These are phyloP conservation scores for Hypomecis atomaria DNA, from an alignment of 2,888 invertebrate species.

Conservation along the genomic window DNA sequence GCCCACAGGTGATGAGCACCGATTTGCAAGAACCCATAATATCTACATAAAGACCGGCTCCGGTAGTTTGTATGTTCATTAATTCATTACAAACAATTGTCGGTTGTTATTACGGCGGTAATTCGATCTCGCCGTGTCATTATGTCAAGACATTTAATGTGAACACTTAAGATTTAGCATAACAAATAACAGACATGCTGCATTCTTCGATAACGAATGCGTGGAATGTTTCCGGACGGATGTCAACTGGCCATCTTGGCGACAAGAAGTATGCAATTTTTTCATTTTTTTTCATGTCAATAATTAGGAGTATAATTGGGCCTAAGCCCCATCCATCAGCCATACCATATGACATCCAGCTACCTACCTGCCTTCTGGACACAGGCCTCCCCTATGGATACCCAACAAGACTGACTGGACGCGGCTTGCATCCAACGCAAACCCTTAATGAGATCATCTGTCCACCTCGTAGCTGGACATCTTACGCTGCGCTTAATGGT, in stretches of 20 bases:
- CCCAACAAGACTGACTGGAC: no score
- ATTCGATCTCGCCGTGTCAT: constrained; percentile 71
- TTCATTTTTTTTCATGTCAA: no score
- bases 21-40: constrained; percentile 49
- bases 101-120: constrained; percentile 63
- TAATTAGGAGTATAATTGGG: no score
- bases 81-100: constrained; percentile 72
- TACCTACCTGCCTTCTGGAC: no score
- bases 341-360: no score
- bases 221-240: constrained; percentile 48
- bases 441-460: no score
- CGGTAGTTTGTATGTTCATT: constrained; percentile 57
- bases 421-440: no score
- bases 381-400: no score
- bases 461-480: no score
- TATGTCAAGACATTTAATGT: constrained; percentile 65
- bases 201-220: constrained; percentile 61
- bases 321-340: no score
- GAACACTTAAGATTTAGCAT: constrained; percentile 69
- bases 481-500: no score
- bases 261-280: no score
- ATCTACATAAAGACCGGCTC: constrained; percentile 66
- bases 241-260: constrained; percentile 29
- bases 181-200: constrained; percentile 74
- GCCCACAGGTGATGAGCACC: constrained; percentile 38